Evolutionary conservation across 2,113 vertebrate genomes (phyloP).

Genomic region (Gracilinanus agilis): DNA sequence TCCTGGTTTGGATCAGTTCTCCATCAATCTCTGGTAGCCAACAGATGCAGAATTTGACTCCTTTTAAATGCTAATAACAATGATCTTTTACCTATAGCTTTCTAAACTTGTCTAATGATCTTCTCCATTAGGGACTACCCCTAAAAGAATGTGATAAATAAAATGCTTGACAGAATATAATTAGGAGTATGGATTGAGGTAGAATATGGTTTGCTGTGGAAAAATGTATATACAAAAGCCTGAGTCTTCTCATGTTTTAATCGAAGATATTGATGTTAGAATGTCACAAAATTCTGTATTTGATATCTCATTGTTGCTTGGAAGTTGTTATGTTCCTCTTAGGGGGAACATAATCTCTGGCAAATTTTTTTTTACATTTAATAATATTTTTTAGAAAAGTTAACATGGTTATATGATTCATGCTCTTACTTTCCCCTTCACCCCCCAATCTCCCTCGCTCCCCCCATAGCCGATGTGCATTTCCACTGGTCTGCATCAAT

Average conservation of each 20-base stretch:
- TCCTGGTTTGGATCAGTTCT: not conserved
- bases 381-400: no score
- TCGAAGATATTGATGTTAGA: not conserved
- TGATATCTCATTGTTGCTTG: not conserved
- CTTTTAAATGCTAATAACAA: not conserved
- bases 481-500: no score
- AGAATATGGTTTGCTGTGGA: slow-evolving; percentile 12
- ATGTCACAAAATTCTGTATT: not conserved
- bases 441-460: no score
- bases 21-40: not conserved
- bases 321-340: not conserved
- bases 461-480: no score
- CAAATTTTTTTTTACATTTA: no score
- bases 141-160: not conserved
- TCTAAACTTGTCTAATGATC: not conserved
- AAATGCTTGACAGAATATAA: not conserved
- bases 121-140: not conserved
- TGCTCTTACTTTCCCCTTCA: no score
- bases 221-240: not conserved
- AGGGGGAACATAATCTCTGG: not conserved
- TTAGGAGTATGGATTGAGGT: not conserved
- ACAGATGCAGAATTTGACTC: not conserved
- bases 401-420: no score
- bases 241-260: not conserved
- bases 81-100: not conserved